These are phyloP conservation scores for Diadegma fenestrale DNA, from an alignment of 2,888 invertebrate species.

Conservation along the genomic window DNA sequence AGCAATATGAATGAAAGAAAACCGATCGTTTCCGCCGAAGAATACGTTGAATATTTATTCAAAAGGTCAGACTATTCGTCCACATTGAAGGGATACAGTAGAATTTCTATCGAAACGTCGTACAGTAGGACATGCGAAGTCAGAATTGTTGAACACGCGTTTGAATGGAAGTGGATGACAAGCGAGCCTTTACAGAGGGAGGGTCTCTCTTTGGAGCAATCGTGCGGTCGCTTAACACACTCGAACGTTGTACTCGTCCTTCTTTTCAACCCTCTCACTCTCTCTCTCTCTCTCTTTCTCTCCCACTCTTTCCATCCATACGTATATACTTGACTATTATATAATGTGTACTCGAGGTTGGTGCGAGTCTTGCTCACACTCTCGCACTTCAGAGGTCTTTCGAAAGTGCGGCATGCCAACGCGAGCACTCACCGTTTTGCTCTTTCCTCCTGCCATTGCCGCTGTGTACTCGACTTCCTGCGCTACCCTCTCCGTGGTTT, in stretches of 20 bases:
- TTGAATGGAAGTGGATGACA: constrained; percentile 56
- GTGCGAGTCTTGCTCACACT: constrained; percentile 50
- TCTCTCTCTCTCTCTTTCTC: background rate
- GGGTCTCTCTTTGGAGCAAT: constrained; percentile 42
- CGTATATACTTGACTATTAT: constrained; percentile 15
- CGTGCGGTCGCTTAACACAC: constrained; percentile 60
- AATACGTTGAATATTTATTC: background rate
- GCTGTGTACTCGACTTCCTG: constrained; percentile 59
- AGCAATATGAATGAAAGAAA: background rate
- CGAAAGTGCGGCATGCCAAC: constrained; percentile 33
- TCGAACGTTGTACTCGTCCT: constrained; percentile 54
- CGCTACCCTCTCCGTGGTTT: constrained; percentile 24
- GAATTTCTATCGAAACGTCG: constrained; percentile 34
- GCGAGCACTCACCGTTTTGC: constrained; percentile 48
- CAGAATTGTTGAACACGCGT: constrained; percentile 50
- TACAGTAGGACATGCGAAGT: constrained; percentile 36
- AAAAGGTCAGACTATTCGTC: background rate
- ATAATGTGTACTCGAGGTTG: constrained; percentile 36
- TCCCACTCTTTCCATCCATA: background rate
- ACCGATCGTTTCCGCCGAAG: background rate
- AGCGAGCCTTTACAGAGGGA: constrained; percentile 34
- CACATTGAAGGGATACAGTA: background rate
- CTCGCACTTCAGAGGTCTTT: constrained; percentile 50
- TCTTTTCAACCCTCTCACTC: constrained; percentile 10
- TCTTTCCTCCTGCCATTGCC: constrained; percentile 37